These are phyloP conservation scores for Trematocara zebra DNA, from an alignment of 2,113 vertebrate genomes.

Conservation along the genomic window DNA sequence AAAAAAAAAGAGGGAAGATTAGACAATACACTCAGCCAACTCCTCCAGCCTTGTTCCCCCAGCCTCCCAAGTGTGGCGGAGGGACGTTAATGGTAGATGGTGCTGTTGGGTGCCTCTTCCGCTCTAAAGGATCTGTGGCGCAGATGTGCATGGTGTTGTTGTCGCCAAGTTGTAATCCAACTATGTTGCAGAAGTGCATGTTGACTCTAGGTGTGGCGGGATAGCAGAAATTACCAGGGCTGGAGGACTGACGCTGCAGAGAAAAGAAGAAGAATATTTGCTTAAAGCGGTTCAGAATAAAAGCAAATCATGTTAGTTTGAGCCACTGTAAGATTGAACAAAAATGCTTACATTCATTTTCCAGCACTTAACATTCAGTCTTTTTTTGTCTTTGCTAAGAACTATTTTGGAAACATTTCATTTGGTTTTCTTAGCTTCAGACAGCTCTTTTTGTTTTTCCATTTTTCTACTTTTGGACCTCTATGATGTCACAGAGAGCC, in stretches of 20 bases:
- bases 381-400: not conserved
- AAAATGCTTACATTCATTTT: not conserved
- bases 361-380: not conserved
- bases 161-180: conserved; percentile 42
- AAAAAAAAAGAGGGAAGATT: not conserved
- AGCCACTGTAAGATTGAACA: not conserved
- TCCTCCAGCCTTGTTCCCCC: not conserved
- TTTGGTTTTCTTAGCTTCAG: not conserved
- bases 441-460: not conserved
- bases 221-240: not conserved
- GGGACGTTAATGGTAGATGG: conserved; percentile 4
- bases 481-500: not conserved
- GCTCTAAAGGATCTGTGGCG: not conserved
- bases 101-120: conserved; percentile 57
- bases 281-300: not conserved
- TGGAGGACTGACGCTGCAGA: conserved; percentile 47
- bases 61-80: accelerated
- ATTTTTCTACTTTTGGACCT: not conserved
- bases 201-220: accelerated
- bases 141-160: conserved; percentile 44
- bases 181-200: conserved; percentile 3
- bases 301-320: not conserved
- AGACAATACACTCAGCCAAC: not conserved
- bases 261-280: not conserved
- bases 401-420: not conserved